Base-by-base conservation (phyloP, 2,888 invertebrate species). In the Scotopteryx bipunctaria region DNA sequence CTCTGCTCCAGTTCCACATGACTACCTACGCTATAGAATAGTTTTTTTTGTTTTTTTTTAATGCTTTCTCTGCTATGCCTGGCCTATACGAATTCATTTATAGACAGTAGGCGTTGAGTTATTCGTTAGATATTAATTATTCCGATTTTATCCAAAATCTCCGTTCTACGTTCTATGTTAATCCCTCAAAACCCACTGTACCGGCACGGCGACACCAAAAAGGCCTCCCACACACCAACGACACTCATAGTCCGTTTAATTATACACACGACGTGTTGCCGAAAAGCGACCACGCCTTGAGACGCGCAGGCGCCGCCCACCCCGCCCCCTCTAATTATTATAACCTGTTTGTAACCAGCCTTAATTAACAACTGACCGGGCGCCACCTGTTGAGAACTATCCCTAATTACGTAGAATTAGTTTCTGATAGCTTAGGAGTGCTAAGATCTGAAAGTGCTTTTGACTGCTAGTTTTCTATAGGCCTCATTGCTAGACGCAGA, bases 301-400 rank as follows among this genome's bases (percentile, higher is more conserved):
- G 65, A 61, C 69, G 71, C 75, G 71, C 61, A 61, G 49, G 76
- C 73, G 68, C 71, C 87, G 86, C 88, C 89, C 79, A 83, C 75
- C 61, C 70, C 86, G 85, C 85, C 86, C 83, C 84, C 75, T 76
- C 86, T 87, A 88, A 88, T 88, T 88, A 86, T 86, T 83, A 85
- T 81, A 86, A 88, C 88, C 86, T 85, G 89, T 89, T 81, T 78
- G 78, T 78, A 73, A 77, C 73, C 73, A 71, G 69, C 73, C 69
- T 78, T 84, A 86, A 87, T 87, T 87, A 88, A 78, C 77, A 69
- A 66, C 76, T 79, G 76, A 76, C 68, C 71, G 71, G 64, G 73
- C 81, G 80, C 82, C 86, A 86, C 85, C 87, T 86, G 86, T 85
- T 83, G 78, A 67, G 57, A 66, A 71, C 70, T 71, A 69, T 72